Evolutionary conservation across 2,113 vertebrate species (phyloP), one percentile per base, ranked within the genome.

Genomic region (Gallinago jamesoni): DNA sequence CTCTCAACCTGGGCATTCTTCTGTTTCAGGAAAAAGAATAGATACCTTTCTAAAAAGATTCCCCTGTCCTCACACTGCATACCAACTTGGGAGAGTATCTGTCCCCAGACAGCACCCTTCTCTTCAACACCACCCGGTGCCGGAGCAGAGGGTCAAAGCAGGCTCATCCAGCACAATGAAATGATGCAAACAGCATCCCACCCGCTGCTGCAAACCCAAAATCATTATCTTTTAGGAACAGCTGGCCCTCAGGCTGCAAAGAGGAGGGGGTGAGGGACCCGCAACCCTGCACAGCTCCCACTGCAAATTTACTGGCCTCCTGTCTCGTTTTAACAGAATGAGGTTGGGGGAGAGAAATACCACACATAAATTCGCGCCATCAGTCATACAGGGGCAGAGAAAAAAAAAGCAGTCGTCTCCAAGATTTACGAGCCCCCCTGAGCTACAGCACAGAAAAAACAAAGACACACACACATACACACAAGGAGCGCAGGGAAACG

Each of bases 301-400:
- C 52, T 92, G 86, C 84, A 95, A 87, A 90, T 94, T 92, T 91
- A 95, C 96, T 90, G 89, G 64, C 25, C 94, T 94, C 90, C 91
- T 87, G 91, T 93, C 93, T 95, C 33, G 0, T 89, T 95, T 66
- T 70, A 53, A 87, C 91, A 93, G 74, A 96, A 72, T 1, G 5
- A 92, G 89, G 82, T 17, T 94, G 96, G 94, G 92, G 90, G 89
- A 94, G 94, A 95, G 78, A 96, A 96, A 97, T 96, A 94, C 93
- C 90, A 90, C 95, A 95, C 97, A 96, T 98, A 98, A 98, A 98
- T 98, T 98, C 74, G 96, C 98, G 98, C 98, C 93, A 74, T 97
- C 97, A 96, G 96, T 97, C 97, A 97, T 88, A 96, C 6, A 64
- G 81, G 31, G 45, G 41, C 48, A 73, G 47, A 63, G 88, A 96